These are phyloP conservation scores for Atrichornis clamosus DNA, from an alignment of 2,113 vertebrate species.

Conservation along the genomic window DNA sequence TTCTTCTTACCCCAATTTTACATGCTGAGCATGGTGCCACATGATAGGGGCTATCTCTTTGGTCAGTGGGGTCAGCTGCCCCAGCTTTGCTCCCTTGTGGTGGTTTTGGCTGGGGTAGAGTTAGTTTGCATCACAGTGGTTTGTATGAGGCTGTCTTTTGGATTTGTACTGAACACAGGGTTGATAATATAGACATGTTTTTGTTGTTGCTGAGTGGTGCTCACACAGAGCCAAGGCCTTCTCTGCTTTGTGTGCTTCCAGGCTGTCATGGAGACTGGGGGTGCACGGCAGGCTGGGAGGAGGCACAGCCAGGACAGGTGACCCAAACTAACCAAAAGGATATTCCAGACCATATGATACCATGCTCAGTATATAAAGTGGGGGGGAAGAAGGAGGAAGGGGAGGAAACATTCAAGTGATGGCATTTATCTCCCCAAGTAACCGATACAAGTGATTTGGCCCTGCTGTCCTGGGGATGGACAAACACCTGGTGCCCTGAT, in stretches of 20 bases:
- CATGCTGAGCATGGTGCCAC: not conserved
- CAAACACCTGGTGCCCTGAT: not conserved
- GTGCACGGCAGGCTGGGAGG: not conserved
- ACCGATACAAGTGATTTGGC: not conserved
- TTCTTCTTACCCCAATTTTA: not conserved
- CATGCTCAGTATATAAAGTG: not conserved
- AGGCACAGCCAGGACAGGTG: not conserved
- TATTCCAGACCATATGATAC: not conserved
- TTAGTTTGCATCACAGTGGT: not conserved
- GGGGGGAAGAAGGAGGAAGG: not conserved
- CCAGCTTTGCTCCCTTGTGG: not conserved
- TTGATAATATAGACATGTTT: not conserved
- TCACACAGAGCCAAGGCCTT: not conserved
- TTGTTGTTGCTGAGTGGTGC: not conserved
- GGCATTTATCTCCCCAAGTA: not conserved
- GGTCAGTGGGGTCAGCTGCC: not conserved
- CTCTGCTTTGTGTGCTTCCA: not conserved
- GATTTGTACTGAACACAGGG: not conserved
- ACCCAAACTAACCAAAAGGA: not conserved
- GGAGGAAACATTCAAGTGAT: not conserved
- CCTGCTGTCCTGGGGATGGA: not conserved
- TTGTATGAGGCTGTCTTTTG: not conserved
- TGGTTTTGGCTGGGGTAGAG: not conserved
- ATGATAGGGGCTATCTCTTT: not conserved
- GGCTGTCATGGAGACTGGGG: not conserved